Percentiles rank a stretch among this genome's conserved stretches.
Evolutionary conservation across 2,113 vertebrate genomes (phyloP).

Genomic region (Pomatostomus ruficeps): DNA sequence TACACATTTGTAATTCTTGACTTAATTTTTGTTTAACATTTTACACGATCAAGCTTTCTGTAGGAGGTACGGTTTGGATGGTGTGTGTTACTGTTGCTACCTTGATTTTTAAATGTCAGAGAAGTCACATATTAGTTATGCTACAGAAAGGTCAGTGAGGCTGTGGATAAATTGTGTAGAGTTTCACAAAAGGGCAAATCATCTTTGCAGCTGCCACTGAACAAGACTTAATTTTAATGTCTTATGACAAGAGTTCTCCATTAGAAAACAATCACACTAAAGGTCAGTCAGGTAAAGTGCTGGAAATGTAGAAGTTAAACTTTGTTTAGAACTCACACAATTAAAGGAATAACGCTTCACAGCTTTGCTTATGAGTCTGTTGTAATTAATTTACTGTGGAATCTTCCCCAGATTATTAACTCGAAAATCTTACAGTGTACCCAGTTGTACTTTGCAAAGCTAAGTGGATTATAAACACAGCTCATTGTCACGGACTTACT

Average conservation of each 20-base stretch:
- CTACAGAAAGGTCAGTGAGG: slow-evolving; percentile 44
- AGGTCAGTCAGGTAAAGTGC: slow-evolving; percentile 6
- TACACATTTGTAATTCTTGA: not conserved
- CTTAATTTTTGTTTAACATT: slow-evolving; percentile 40
- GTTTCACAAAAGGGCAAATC: slow-evolving; percentile 54
- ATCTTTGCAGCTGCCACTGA: slow-evolving; percentile 31
- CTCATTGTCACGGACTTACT: not conserved
- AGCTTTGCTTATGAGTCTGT: not conserved
- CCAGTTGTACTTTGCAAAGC: not conserved
- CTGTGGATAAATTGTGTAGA: slow-evolving; percentile 22
- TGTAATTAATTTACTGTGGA: not conserved
- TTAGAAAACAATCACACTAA: slow-evolving; percentile 33
- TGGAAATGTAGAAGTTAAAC: not conserved
- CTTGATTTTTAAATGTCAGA: slow-evolving; percentile 45
- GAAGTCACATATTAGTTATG: slow-evolving; percentile 10
- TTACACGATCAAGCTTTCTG: not conserved
- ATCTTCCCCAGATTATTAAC: not conserved
- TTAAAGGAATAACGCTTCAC: not conserved
- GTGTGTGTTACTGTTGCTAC: not conserved
- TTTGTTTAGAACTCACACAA: not conserved
- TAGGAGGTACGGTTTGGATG: not conserved
- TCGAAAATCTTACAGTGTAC: not conserved
- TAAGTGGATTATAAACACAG: not conserved
- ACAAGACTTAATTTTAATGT: slow-evolving; percentile 37
- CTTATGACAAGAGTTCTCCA: slow-evolving; percentile 14